Base-by-base conservation (phyloP, 2,888 invertebrate genomes). In the Apeira syringaria region DNA sequence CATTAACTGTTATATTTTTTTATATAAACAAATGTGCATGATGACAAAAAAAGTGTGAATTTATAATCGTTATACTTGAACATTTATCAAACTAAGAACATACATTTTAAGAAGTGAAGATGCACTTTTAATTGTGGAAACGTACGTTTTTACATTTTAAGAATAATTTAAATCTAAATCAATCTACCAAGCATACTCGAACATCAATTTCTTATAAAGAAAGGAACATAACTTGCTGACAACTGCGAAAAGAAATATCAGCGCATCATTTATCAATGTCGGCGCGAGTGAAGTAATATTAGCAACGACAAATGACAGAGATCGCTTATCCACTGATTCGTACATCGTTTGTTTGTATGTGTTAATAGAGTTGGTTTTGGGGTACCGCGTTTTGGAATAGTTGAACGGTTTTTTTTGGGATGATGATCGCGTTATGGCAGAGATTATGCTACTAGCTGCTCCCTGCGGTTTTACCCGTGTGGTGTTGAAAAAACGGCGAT, bases 291-390 rank as follows among this genome's bases (percentile, higher is more conserved):
- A 47, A 59, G 60, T 29, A 71, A 71, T 75, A 73, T 68, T 63
- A 60, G 60, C 66, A 22, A 26, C 10, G 71, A 78, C 74, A 79
- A 79, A 80, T 74, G 71, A 53, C 63, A 3, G 6, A 25, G 11
- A 73, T 78, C 64, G 69, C 64, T 68, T 76, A 79, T 77, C 78
- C 68, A 65, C 71, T 59, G 66, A 68, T 69, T 68, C 56, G 64
- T 56, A 62, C 61, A 59, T 66, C 63, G 49, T 59, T 63, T 42
- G 41, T 45, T 47, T 22, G 46, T 49, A 57, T 61, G 61, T 65
- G 63, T 64, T 64, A 64, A 68, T 68, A 62, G 58, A 59, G 27
- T 53, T 50, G 51, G 53, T 59, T 56, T 47, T 57, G 27, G 53
- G 53, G 45, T 39, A 25, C 53, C 18, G 47, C 48, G 26, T 31